Conservation (phyloP, 2,113 vertebrate genomes). For the Strix uralensis region DNA sequence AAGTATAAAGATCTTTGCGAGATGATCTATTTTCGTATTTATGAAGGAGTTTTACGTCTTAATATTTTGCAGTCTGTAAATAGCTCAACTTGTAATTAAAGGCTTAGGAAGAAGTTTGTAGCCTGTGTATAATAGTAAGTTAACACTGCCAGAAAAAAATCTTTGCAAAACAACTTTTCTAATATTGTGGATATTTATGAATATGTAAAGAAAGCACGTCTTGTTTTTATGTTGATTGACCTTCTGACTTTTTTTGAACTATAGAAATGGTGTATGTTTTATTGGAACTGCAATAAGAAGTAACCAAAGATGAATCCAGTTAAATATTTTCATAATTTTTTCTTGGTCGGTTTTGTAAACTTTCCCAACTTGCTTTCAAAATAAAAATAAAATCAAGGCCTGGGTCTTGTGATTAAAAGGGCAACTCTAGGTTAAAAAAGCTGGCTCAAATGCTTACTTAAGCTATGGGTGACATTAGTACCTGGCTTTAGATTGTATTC, state of each 20-base stretch:
- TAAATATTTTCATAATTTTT: slow-evolving; percentile 79
- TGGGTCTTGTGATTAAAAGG: slow-evolving; percentile 45
- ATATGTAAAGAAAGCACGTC: slow-evolving; percentile 68
- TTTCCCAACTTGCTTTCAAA: slow-evolving; percentile 77
- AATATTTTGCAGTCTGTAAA: slow-evolving; percentile 81
- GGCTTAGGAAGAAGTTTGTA: slow-evolving; percentile 66
- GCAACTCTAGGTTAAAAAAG: background rate
- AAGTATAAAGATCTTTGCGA: slow-evolving; percentile 78
- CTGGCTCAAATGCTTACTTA: background rate
- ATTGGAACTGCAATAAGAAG: slow-evolving; percentile 75
- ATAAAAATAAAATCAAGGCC: slow-evolving; percentile 76
- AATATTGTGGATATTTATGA: slow-evolving; percentile 74
- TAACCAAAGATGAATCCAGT: slow-evolving; percentile 85
- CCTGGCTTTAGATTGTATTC: background rate
- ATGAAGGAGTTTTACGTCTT: slow-evolving; percentile 88
- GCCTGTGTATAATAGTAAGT: slow-evolving; percentile 70
- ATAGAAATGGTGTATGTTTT: slow-evolving; percentile 68
- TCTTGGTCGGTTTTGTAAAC: slow-evolving; percentile 77
- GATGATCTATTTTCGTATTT: slow-evolving; percentile 94
- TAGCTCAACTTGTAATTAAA: slow-evolving; percentile 83
- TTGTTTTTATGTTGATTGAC: slow-evolving; percentile 70
- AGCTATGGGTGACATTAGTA: background rate
- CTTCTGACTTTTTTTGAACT: slow-evolving; percentile 60
- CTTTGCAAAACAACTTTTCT: slow-evolving; percentile 71
- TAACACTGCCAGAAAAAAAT: slow-evolving; percentile 70